A percentile compares a stretch with the other conserved stretches of the same genome.
Evolutionary conservation across 1,140 invertebrate genomes (phyloP).

Genomic region (Drosophila pseudoobscura): DNA sequence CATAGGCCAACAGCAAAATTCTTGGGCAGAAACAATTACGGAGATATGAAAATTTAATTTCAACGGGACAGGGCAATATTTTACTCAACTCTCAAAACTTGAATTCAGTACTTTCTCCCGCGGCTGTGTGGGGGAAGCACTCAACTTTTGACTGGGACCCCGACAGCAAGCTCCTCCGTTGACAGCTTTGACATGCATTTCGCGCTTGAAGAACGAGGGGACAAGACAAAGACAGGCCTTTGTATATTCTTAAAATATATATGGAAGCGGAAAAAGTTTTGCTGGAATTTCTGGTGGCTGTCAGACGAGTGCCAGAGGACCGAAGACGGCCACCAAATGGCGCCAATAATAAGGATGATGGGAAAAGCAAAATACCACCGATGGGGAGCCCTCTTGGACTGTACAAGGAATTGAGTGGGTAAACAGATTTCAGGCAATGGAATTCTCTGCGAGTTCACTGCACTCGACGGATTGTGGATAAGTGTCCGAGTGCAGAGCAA

Average conservation of each 20-base stretch:
- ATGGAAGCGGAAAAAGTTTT: conserved; percentile 47
- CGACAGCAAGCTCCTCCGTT: conserved; percentile 17
- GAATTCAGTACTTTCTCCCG: conserved; percentile 15
- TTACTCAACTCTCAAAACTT: conserved; percentile 26
- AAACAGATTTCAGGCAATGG: conserved; percentile 31
- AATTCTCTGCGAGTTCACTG: conserved; percentile 38
- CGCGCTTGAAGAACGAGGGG: conserved; percentile 36
- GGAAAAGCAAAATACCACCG: too few relatives aligned
- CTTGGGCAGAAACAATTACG: conserved; percentile 28
- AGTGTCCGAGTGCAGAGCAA: conserved; percentile 3
- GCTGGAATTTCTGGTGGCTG: conserved; percentile 32
- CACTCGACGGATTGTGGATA: conserved; percentile 23
- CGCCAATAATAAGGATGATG: conserved; percentile 46
- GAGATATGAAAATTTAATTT: conserved; percentile 37
- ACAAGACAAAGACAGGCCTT: conserved; percentile 31
- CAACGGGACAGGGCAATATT: conserved; percentile 14
- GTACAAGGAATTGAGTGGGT: conserved; percentile 44
- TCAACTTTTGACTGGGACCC: conserved; percentile 1
- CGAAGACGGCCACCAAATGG: conserved; percentile 46
- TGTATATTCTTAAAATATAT: conserved; percentile 51
- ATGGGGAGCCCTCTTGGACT: too few relatives aligned
- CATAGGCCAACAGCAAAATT: too few relatives aligned
- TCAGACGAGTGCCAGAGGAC: conserved; percentile 17
- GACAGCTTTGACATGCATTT: conserved; percentile 43
- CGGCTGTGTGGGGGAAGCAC: conserved; percentile 1